Percentiles rank a stretch among this genome's conserved stretches.
Evolutionary conservation across 2,888 invertebrate species (phyloP).

Genomic region (Clunio marinus): DNA sequence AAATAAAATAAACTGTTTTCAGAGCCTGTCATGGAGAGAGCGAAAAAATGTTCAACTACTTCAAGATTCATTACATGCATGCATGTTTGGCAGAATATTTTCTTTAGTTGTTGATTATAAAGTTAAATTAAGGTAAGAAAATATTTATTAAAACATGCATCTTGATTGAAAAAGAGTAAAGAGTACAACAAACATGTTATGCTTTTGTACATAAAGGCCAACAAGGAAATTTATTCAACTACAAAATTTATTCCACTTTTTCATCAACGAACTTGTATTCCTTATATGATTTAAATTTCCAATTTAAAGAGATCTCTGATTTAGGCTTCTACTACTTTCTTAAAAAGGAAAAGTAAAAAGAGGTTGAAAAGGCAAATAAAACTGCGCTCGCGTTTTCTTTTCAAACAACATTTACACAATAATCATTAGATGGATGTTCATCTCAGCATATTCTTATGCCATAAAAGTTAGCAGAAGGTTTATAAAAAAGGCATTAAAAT

Average conservation of each 20-base stretch:
- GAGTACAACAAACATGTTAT: not conserved
- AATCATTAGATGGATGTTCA: too few species aligned
- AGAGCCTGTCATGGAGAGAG: not conserved
- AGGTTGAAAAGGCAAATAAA: not conserved
- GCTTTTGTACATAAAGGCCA: not conserved
- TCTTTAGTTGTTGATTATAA: constrained; percentile 36
- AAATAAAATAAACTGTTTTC: not conserved
- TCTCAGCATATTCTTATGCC: not conserved
- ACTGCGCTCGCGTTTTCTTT: not conserved
- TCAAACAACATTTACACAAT: too few species aligned
- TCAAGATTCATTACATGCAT: constrained; percentile 25
- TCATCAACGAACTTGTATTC: constrained; percentile 2
- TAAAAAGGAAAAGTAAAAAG: not conserved
- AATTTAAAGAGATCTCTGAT: constrained; percentile 2
- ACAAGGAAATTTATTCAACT: not conserved
- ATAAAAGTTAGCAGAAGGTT: not conserved
- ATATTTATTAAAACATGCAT: constrained; percentile 33
- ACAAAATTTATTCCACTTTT: constrained; percentile 4
- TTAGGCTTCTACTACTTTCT: not conserved
- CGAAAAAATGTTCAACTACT: not conserved
- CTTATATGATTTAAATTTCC: constrained; percentile 23
- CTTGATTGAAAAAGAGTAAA: constrained; percentile 26
- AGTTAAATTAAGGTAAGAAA: constrained; percentile 34
- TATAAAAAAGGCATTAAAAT: not conserved
- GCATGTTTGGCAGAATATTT: constrained; percentile 5